Percentiles rank a stretch among this genome's conserved stretches.
phyloP scores from a whole-genome alignment of 2,888 invertebrate species.

The Epinotia brunnichana region DNA sequence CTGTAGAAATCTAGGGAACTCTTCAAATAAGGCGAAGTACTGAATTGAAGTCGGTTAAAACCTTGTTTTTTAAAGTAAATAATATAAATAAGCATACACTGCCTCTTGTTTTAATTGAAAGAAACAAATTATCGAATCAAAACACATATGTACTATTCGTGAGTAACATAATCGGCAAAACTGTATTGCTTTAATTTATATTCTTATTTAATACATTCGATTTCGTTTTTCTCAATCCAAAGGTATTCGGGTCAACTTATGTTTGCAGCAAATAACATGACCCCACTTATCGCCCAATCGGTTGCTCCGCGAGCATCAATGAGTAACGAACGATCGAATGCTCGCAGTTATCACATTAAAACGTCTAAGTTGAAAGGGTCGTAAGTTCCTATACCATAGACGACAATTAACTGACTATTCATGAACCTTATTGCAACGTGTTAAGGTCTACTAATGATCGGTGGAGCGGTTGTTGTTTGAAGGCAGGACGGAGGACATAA shows the following conservation, averaged over 20 bases:
- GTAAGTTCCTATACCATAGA: background rate
- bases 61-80: too few species aligned
- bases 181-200: background rate
- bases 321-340: constrained; percentile 20
- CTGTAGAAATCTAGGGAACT: too few species aligned
- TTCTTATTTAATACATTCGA: background rate
- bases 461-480: background rate
- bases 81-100: too few species aligned
- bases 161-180: background rate
- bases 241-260: background rate
- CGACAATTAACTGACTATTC: background rate
- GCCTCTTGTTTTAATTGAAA: too few species aligned
- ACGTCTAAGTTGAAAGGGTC: background rate
- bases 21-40: too few species aligned
- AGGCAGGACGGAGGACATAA: background rate
- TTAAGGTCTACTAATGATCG: background rate
- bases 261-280: constrained; percentile 18
- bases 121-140: too few species aligned
- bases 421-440: background rate
- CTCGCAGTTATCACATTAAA: constrained; percentile 33
- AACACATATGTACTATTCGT: too few species aligned
- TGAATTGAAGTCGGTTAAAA: too few species aligned
- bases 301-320: constrained; percentile 21
- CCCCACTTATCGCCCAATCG: constrained; percentile 34
- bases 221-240: background rate